These are phyloP conservation scores for Actinia tenebrosa DNA, from an alignment of 64 coral and sea anemone genomes.

Conservation along the genomic window DNA sequence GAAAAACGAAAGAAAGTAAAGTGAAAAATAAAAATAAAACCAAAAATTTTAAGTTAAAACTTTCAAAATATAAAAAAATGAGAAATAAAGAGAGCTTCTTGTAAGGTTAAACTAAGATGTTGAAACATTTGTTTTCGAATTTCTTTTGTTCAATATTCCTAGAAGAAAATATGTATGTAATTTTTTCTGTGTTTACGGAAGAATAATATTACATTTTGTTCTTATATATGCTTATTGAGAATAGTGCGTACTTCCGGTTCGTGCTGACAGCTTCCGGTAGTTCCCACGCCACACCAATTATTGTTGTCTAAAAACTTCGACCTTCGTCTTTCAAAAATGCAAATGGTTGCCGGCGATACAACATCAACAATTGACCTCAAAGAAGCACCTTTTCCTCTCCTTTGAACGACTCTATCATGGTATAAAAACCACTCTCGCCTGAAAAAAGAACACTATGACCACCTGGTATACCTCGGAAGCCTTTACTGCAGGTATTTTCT, in stretches of 20 bases:
- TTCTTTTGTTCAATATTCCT: too few species aligned
- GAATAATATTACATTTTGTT: too few species aligned
- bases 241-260: neutral
- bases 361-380: neutral
- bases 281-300: neutral
- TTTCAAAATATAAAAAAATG: too few species aligned
- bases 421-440: neutral
- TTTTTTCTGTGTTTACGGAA: too few species aligned
- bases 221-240: too few species aligned
- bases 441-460: conserved; percentile 31
- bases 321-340: neutral
- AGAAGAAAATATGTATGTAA: too few species aligned
- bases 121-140: too few species aligned
- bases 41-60: too few species aligned
- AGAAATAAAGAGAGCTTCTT: too few species aligned
- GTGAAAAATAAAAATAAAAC: too few species aligned
- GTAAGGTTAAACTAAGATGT: too few species aligned
- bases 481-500: conserved; percentile 30
- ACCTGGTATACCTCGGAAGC: conserved; percentile 51
- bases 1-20: too few species aligned
- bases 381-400: neutral
- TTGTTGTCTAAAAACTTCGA: neutral
- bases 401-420: neutral
- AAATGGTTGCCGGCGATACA: neutral
- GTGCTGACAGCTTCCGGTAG: conserved; percentile 12